Evolutionary conservation across 1,140 invertebrate species (phyloP), one percentile per base, ranked within the genome.

Genomic region (Uloborus diversus): DNA sequence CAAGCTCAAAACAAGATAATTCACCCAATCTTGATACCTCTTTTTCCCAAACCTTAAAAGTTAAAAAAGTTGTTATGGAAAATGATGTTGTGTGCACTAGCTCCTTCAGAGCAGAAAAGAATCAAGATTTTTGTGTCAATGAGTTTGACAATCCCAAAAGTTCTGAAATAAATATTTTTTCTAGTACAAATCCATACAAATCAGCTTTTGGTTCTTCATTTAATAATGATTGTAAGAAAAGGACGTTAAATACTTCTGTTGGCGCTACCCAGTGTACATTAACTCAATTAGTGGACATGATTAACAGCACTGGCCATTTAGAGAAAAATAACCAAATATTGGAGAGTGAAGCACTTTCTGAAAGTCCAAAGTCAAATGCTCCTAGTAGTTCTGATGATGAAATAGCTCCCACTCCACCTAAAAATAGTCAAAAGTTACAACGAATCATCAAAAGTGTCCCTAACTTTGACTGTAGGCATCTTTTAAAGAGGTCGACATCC

Each of bases 401-500:
- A 28, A 66, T 78, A 17, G 61, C 37, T 30, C 73, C 73, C 20
- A 78, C 73, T 11, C 73, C 73, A 56, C 73, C 73, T 13, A 78
- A 66, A 57, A 27, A 53, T 28, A 20, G 7, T n/a, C 49, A 4
- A 17, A 53, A 53, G 23, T 53, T 20, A 4, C 13, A 53, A 20
- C n/a, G n/a, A n/a, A n/a, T n/a, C n/a, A n/a, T n/a, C n/a, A n/a
- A n/a, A n/a, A n/a, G n/a, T n/a, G n/a, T n/a, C n/a, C n/a, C n/a
- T n/a, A n/a, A n/a, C n/a, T n/a, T n/a, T n/a, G n/a, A n/a, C n/a
- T n/a, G n/a, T n/a, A n/a, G n/a, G n/a, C n/a, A n/a, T n/a, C n/a
- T n/a, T n/a, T n/a, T n/a, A n/a, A n/a, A n/a, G n/a, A n/a, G n/a
- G n/a, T n/a, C n/a, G n/a, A n/a, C n/a, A n/a, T n/a, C n/a, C n/a